These are phyloP conservation scores for Euglossa dilemma DNA, from an alignment of 1,140 invertebrate genomes.

Conservation along the genomic window DNA sequence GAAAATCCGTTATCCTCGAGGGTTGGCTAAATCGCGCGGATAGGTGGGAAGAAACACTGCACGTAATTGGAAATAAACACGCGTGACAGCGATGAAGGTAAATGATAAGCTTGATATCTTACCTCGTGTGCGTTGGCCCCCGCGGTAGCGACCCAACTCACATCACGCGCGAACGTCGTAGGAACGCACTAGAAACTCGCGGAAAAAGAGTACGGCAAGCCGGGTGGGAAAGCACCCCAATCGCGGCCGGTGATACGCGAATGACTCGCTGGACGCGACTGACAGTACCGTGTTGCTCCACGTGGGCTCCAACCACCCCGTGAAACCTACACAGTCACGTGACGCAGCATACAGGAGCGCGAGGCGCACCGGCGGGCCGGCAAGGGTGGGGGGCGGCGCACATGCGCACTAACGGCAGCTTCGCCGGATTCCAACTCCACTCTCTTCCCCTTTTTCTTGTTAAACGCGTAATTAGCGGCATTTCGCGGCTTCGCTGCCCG, in stretches of 20 bases:
- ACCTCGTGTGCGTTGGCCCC: conserved; percentile 24
- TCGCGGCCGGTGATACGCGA: conserved; percentile 61
- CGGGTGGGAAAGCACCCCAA: neutral
- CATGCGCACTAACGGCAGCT: conserved; percentile 51
- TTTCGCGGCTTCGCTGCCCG: conserved; percentile 39
- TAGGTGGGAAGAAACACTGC: neutral
- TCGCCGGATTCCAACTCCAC: conserved; percentile 52
- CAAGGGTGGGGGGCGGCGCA: conserved; percentile 42
- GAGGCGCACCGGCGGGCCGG: conserved; percentile 25
- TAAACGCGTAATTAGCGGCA: conserved; percentile 59
- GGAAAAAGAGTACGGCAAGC: neutral
- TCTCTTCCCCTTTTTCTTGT: conserved; percentile 44
- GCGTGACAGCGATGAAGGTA: neutral
- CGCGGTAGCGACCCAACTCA: neutral
- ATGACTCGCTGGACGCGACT: conserved; percentile 73
- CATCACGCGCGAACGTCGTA: neutral
- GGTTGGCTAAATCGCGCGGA: neutral
- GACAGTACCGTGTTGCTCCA: conserved; percentile 76
- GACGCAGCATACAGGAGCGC: conserved; percentile 17
- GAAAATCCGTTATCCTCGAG: too few species aligned
- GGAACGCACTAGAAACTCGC: conserved; percentile 23
- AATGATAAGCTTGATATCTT: neutral
- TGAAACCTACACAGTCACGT: conserved; percentile 48
- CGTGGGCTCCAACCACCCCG: conserved; percentile 71
- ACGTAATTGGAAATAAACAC: neutral